phyloP scores from a whole-genome alignment of 2,888 invertebrate species.

The Drosophila prostipennis region DNA sequence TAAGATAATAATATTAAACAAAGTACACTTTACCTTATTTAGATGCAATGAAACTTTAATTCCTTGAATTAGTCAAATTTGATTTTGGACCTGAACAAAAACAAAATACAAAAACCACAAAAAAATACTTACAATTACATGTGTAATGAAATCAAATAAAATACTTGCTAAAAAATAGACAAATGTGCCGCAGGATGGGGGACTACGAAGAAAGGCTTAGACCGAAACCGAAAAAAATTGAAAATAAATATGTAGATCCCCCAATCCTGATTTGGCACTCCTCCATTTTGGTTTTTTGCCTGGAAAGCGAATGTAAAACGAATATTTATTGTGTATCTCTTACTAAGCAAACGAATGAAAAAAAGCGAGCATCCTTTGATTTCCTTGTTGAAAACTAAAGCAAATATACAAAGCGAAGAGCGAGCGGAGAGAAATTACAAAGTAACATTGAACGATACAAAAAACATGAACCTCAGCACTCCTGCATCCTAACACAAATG shows the following conservation, averaged over 20 bases:
- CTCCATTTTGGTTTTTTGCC: conserved; percentile 66
- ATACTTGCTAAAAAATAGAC: conserved; percentile 59
- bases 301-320: conserved; percentile 21
- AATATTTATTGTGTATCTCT: conserved; percentile 69
- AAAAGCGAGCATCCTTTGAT: conserved; percentile 57
- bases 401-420: conserved; percentile 70
- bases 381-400: conserved; percentile 76
- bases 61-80: conserved; percentile 83
- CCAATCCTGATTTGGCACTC: conserved; percentile 22
- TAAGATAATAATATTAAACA: conserved; percentile 70
- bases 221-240: background rate
- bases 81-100: conserved; percentile 81
- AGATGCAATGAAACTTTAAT: conserved; percentile 81
- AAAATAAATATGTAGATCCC: conserved; percentile 2
- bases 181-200: conserved; percentile 47
- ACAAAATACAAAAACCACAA: conserved; percentile 51
- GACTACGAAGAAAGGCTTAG: conserved; percentile 3
- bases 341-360: conserved; percentile 18
- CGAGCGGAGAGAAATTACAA: conserved; percentile 69
- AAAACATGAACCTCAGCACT: conserved; percentile 82
- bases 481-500: conserved; percentile 81
- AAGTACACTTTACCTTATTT: conserved; percentile 78
- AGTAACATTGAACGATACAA: conserved; percentile 81
- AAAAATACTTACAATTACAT: conserved; percentile 48
- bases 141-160: conserved; percentile 50